A percentile compares a stretch with the other conserved stretches of the same genome.
Evolutionary conservation across 1,140 invertebrate species (phyloP).

Genomic region (Leptoteleia sp.): DNA sequence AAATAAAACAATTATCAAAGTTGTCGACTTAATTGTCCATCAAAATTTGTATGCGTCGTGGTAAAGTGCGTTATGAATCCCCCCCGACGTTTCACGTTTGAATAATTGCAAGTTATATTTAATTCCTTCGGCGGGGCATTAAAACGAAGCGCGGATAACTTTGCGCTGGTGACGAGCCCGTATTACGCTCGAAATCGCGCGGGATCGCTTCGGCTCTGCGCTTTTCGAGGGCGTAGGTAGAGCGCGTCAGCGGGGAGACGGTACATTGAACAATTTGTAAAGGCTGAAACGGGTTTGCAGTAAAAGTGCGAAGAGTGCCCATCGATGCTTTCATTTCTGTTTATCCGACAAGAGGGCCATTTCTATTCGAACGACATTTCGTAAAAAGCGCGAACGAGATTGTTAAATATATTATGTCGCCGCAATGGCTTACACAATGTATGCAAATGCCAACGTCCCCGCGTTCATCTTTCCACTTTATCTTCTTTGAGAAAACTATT

Average conservation of each 20-base stretch:
- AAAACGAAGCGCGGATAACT: no score
- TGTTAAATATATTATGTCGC: conserved; percentile 74
- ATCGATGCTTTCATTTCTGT: conserved; percentile 60
- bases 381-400: conserved; percentile 73
- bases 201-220: conserved; percentile 21
- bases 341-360: conserved; percentile 72
- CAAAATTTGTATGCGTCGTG: no score
- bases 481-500: conserved; percentile 34
- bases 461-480: conserved; percentile 30
- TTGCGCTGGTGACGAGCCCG: no score
- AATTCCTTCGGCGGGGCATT: no score
- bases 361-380: conserved; percentile 78
- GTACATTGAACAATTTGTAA: conserved; percentile 48
- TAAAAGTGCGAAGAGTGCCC: conserved; percentile 32
- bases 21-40: no score
- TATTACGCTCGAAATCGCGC: conserved; percentile 8
- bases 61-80: no score
- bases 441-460: conserved; percentile 31
- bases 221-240: conserved; percentile 20
- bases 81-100: no score
- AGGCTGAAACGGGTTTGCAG: conserved; percentile 35
- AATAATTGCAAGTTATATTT: no score
- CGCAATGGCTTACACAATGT: conserved; percentile 37
- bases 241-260: conserved; percentile 10
- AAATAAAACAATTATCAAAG: no score